Conservation (phyloP, 2,888 invertebrate species). For the Lysandra coridon region DNA sequence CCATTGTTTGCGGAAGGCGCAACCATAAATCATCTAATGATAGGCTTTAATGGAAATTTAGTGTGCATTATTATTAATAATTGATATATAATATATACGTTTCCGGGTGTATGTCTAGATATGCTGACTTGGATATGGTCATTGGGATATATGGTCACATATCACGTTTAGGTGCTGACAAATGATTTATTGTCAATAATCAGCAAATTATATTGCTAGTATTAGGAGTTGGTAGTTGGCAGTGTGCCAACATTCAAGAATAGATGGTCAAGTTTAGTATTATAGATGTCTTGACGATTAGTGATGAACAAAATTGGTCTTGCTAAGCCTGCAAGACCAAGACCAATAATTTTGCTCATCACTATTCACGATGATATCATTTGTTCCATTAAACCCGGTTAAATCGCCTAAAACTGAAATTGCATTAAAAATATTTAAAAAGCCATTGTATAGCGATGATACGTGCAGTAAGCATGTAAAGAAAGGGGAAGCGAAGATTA, state of each 20-base stretch:
- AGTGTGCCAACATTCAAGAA: constrained; percentile 7
- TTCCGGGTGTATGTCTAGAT: constrained; percentile 9
- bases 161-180: constrained; percentile 13
- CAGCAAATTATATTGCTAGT: background rate
- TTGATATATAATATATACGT: constrained; percentile 13
- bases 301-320: background rate
- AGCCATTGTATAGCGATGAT: too few relatives aligned
- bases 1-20: constrained; percentile 26
- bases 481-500: too few relatives aligned
- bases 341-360: too few relatives aligned
- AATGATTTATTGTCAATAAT: constrained; percentile 3
- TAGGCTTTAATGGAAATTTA: constrained; percentile 26
- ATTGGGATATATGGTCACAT: constrained; percentile 1
- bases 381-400: background rate
- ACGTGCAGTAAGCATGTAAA: too few relatives aligned
- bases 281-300: background rate
- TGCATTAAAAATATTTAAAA: too few relatives aligned
- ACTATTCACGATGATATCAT: background rate
- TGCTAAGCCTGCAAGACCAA: too few relatives aligned
- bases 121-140: constrained; percentile 11
- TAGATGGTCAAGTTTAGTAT: constrained; percentile 8
- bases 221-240: background rate
- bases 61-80: constrained; percentile 28
- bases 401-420: background rate
- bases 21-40: constrained; percentile 11